Evolutionary conservation across 2,888 invertebrate genomes (phyloP), one percentile per base, ranked within the genome.

Genomic region (Caenorhabditis sp.): DNA sequence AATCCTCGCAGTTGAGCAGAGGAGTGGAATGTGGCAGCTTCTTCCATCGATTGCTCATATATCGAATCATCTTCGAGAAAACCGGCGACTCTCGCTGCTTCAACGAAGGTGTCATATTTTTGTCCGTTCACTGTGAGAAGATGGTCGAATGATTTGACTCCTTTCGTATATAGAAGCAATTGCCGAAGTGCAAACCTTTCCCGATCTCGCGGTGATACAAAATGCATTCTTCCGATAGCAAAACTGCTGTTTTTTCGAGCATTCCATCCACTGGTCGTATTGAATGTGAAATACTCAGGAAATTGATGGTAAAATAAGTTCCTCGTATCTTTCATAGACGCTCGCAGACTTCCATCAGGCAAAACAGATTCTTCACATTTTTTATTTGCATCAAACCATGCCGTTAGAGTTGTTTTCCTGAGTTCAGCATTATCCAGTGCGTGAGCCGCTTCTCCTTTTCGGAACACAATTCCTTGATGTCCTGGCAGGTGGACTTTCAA

Each of bases 401-500:
- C 67, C 0, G 59, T 62, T 1, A 67, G 23, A 0, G 59, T 67
- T 0, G 67, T 67, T 1, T 50, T 23, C 26, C 63, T 17, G 14
- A 25, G 2, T 49, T 50, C 49, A 2, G 38, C 63, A 7, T 20
- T 17, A 3, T 52, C 14, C 0, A 49, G 7, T 21, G 68, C 68
- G 7, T 62, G 23, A 14, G 21, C n/a, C 25, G 59, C 59, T 12
- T 59, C 23, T 38, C 63, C 67, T 1, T 31, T 52, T 3, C 65
- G 25, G 60, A 53, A 77, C 12, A 58, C 53, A 20, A 69, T 54
- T 12, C 56, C 38, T 27, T 81, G 79, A 23, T 60, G 31, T 14
- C 59, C 73, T 20, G 56, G 59, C 53, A 81, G 50, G 43, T 81
- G 81, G 0, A 81, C 66, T 21, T 59, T 31, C 52, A 80, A 36